A percentile compares a stretch with the other conserved stretches of the same genome.
phyloP scores from a whole-genome alignment of 2,888 invertebrate species.

The Apoderus coryli region DNA sequence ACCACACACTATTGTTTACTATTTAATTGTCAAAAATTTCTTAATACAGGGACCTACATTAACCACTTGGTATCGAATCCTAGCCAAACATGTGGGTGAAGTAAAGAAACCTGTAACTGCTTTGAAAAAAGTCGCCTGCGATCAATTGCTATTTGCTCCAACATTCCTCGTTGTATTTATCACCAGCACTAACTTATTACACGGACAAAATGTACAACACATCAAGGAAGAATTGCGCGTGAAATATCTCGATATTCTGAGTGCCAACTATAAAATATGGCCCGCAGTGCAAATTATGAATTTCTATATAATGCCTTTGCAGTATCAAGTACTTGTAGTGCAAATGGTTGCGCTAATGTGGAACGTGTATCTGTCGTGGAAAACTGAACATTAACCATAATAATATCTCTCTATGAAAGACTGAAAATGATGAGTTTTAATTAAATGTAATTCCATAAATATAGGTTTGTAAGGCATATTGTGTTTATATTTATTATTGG shows the following conservation, averaged over 20 bases:
- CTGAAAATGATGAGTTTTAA: too few species aligned
- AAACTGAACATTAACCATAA: slow-evolving; percentile 36
- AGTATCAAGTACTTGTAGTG: slow-evolving; percentile 66
- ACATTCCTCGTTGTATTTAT: slow-evolving; percentile 44
- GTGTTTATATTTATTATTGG: too few species aligned
- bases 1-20: slow-evolving; percentile 29
- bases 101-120: slow-evolving; percentile 29
- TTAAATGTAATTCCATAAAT: too few species aligned
- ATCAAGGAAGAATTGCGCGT: slow-evolving; percentile 39
- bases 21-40: too few species aligned
- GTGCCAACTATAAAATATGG: slow-evolving; percentile 63
- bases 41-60: slow-evolving; percentile 45
- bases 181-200: slow-evolving; percentile 40
- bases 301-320: slow-evolving; percentile 69
- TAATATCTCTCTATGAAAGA: too few species aligned
- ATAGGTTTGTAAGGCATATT: too few species aligned
- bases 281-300: slow-evolving; percentile 74
- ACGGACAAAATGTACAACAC: slow-evolving; percentile 39
- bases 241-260: slow-evolving; percentile 50
- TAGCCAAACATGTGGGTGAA: slow-evolving; percentile 25
- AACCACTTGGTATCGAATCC: slow-evolving; percentile 52
- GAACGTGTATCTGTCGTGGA: slow-evolving; percentile 74
- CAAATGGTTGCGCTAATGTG: slow-evolving; percentile 70
- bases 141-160: slow-evolving; percentile 64
- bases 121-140: slow-evolving; percentile 53